Evolutionary conservation across 2,888 invertebrate genomes (phyloP).

Genomic region (Mesopsocus fuscifrons): DNA sequence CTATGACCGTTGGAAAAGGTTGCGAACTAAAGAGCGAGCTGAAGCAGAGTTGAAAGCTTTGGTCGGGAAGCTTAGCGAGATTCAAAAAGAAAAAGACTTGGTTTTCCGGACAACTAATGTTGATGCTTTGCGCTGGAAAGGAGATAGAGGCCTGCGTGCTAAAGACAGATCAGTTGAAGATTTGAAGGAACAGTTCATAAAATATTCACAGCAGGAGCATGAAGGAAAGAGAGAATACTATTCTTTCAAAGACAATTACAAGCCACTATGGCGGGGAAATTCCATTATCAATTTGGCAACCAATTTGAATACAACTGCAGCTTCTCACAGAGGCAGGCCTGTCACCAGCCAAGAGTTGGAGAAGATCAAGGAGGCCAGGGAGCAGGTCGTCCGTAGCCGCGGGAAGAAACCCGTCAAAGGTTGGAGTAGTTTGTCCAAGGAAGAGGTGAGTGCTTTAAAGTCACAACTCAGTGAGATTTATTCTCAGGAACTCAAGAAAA

Average conservation of each 20-base stretch:
- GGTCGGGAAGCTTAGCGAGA: constrained; percentile 53
- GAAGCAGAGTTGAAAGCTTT: constrained; percentile 62
- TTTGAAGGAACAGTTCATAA: constrained; percentile 55
- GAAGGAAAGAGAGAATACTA: constrained; percentile 27
- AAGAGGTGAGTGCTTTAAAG: constrained; percentile 63
- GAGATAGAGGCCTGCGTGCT: constrained; percentile 55
- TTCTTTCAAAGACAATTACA: constrained; percentile 46
- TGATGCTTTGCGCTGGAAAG: constrained; percentile 56
- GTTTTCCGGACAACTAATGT: constrained; percentile 58
- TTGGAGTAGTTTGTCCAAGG: constrained; percentile 68
- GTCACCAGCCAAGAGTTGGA: constrained; percentile 14
- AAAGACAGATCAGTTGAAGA: constrained; percentile 81
- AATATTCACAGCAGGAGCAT: constrained; percentile 32
- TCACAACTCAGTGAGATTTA: constrained; percentile 67
- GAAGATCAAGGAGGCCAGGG: constrained; percentile 12
- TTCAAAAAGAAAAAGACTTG: constrained; percentile 67
- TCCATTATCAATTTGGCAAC: constrained; percentile 65
- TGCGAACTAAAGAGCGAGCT: constrained; percentile 57
- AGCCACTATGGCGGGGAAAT: constrained; percentile 65
- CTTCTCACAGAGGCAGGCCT: constrained; percentile 19
- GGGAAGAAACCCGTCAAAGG: constrained; percentile 39
- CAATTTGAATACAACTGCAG: constrained; percentile 22
- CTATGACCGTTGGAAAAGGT: constrained; percentile 71
- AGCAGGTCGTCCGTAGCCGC: constrained; percentile 1
- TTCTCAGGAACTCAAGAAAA: constrained; percentile 20